Percentiles rank a stretch among this genome's conserved stretches.
These are phyloP conservation scores for Euwallacea similis DNA, from an alignment of 1,140 invertebrate genomes.

Conservation along the genomic window DNA sequence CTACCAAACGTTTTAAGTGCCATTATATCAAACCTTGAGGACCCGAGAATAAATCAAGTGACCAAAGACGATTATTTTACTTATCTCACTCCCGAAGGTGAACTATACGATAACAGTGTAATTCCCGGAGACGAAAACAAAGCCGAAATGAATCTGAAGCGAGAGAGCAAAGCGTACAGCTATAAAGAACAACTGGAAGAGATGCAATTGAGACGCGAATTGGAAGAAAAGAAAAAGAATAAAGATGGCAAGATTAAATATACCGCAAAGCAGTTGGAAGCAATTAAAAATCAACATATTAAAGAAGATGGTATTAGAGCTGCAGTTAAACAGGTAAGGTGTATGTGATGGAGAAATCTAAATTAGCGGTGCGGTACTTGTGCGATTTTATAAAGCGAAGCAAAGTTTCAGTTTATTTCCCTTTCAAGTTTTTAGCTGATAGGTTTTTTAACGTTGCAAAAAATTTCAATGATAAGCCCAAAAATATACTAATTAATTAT, in stretches of 20 bases:
- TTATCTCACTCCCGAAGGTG: conserved; percentile 84
- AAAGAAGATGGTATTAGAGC: conserved; percentile 81
- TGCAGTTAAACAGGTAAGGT: conserved; percentile 62
- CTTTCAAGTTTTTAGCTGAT: conserved; percentile 8
- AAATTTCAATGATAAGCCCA: too few species aligned
- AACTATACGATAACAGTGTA: conserved; percentile 88
- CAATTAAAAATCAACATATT: conserved; percentile 80
- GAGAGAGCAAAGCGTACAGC: conserved; percentile 96
- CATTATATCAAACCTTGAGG: conserved; percentile 63
- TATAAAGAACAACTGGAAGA: conserved; percentile 97
- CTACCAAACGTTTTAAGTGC: conserved; percentile 59
- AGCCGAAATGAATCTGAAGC: conserved; percentile 83
- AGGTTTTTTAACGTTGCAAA: too few species aligned
- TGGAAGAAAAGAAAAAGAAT: conserved; percentile 74
- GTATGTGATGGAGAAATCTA: background rate
- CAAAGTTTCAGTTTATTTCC: background rate
- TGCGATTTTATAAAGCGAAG: too few species aligned
- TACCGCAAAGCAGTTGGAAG: conserved; percentile 91
- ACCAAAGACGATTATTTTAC: conserved; percentile 87
- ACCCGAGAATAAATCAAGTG: conserved; percentile 71
- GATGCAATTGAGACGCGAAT: conserved; percentile 84
- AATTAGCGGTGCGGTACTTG: too few species aligned
- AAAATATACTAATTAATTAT: too few species aligned
- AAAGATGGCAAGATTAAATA: conserved; percentile 79
- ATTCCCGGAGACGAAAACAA: conserved; percentile 74